phyloP scores from a whole-genome alignment of 1,140 invertebrate species.

The Zaprionus camerounensis region DNA sequence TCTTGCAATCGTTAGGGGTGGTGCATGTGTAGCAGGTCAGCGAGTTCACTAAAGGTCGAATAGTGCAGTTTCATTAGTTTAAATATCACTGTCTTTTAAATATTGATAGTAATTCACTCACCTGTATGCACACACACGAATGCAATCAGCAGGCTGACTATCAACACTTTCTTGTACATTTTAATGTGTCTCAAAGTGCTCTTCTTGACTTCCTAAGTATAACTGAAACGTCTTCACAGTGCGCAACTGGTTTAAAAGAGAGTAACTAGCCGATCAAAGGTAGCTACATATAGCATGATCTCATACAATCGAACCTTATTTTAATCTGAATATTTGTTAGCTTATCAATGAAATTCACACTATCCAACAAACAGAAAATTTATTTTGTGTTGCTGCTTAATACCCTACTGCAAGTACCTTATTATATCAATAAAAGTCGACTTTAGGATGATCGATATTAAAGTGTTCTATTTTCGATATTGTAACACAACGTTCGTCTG shows the following conservation, averaged over 20 bases:
- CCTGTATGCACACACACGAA: slow-evolving; percentile 54
- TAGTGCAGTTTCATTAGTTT: neutral
- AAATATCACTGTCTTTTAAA: neutral
- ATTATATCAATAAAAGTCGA: neutral
- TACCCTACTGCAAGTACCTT: neutral
- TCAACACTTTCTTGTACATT: slow-evolving; percentile 52
- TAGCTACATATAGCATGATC: neutral
- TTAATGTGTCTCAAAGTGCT: neutral
- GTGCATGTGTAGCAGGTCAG: slow-evolving; percentile 60
- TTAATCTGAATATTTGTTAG: neutral
- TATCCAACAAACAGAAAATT: neutral
- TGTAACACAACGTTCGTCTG: no score
- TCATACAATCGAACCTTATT: neutral
- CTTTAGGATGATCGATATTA: neutral
- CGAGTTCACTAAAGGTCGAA: slow-evolving; percentile 33
- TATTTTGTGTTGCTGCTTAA: neutral
- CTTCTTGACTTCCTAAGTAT: neutral
- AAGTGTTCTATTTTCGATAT: neutral
- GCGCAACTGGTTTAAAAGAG: neutral
- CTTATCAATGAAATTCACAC: neutral
- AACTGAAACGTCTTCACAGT: neutral
- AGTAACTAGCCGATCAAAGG: neutral
- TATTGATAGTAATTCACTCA: slow-evolving; percentile 23
- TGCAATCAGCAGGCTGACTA: slow-evolving; percentile 42
- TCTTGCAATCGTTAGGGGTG: slow-evolving; percentile 56